Conservation (phyloP, 1,140 invertebrate genomes). For the Cotesia glomerata region DNA sequence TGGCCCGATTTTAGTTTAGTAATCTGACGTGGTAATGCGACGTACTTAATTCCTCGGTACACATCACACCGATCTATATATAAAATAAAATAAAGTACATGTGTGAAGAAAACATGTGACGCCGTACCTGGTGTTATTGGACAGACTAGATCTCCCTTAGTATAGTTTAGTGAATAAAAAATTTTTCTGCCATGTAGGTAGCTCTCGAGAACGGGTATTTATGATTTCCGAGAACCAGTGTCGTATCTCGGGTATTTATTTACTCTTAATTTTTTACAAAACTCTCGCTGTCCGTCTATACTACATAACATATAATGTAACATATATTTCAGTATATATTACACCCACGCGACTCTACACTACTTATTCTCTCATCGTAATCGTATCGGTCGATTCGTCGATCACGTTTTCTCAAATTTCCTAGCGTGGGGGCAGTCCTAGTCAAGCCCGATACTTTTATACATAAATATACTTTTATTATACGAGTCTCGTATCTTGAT, state of each 20-base stretch:
- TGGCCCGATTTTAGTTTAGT: conserved; percentile 35
- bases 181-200: conserved; percentile 17
- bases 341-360: not conserved
- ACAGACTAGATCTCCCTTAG: conserved; percentile 11
- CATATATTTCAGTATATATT: not conserved
- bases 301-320: not conserved
- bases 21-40: conserved; percentile 7
- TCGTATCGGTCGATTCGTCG: not conserved
- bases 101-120: not conserved
- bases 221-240: conserved; percentile 30
- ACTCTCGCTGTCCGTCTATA: not conserved
- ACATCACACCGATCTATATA: not conserved
- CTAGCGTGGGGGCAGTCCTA: not conserved
- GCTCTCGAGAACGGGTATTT: conserved; percentile 25
- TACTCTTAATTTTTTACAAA: conserved; percentile 24
- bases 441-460: not conserved
- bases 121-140: conserved; percentile 12
- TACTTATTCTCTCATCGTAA: not conserved
- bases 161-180: conserved; percentile 5
- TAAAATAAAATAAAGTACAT: not conserved
- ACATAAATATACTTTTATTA: conserved; percentile 1
- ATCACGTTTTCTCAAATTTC: not conserved
- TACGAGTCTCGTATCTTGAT: conserved; percentile 11
- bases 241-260: conserved; percentile 24
- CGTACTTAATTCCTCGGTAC: not conserved